These are phyloP conservation scores for Periophthalmodon schlosseri DNA, from an alignment of 2,113 vertebrate species.

Conservation along the genomic window DNA sequence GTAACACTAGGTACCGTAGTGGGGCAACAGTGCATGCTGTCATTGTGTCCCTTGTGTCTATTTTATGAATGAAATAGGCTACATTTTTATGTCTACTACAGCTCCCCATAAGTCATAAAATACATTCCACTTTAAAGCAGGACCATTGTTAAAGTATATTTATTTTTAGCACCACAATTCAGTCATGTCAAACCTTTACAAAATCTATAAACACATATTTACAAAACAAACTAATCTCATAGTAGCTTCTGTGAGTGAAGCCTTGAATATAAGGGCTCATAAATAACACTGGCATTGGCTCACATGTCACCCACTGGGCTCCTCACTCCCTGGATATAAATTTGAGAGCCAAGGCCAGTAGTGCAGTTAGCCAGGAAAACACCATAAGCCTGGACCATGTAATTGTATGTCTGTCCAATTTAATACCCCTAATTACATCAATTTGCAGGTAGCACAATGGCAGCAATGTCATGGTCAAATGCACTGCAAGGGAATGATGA, in stretches of 20 bases:
- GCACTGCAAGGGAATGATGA: conserved; percentile 50
- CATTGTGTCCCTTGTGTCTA: no score
- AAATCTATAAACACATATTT: neutral
- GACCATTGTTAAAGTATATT: neutral
- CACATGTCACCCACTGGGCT: neutral
- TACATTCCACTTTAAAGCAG: neutral
- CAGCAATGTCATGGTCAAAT: conserved; percentile 31
- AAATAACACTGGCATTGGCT: conserved; percentile 2
- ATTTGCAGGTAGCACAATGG: conserved; percentile 31
- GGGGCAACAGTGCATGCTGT: no score
- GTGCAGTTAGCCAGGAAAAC: conserved; percentile 10
- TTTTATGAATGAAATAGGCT: no score
- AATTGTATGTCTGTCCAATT: conserved; percentile 17
- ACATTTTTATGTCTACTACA: neutral
- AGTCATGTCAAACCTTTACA: neutral
- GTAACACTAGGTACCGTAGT: no score
- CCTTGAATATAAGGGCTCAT: conserved; percentile 1
- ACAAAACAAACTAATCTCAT: neutral
- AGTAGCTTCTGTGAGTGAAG: neutral
- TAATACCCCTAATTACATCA: conserved; percentile 34
- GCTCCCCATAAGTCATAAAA: neutral
- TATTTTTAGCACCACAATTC: neutral
- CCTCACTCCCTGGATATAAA: neutral
- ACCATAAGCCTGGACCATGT: conserved; percentile 14
- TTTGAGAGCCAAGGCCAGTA: conserved; percentile 11